phyloP scores from a whole-genome alignment of 1,140 invertebrate genomes.

The Macrocentrus cingulum region DNA sequence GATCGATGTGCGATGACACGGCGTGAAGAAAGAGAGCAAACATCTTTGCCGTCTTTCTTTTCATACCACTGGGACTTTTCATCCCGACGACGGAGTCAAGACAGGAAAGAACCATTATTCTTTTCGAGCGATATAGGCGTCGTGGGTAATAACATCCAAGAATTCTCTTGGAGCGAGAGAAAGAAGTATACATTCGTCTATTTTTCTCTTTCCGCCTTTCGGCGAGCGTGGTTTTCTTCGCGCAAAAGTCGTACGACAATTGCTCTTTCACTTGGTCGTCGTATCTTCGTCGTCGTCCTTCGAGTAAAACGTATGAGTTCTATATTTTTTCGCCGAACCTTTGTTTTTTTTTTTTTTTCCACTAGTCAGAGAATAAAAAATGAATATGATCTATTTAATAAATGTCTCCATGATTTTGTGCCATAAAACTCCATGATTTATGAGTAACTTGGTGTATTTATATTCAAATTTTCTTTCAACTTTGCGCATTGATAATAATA shows the following conservation, averaged over 20 bases:
- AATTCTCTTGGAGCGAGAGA: constrained; percentile 32
- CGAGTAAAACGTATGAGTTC: not conserved
- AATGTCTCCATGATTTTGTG: no score
- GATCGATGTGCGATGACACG: constrained; percentile 30
- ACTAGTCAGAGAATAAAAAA: not conserved
- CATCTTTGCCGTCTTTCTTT: constrained; percentile 17
- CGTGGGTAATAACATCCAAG: constrained; percentile 39
- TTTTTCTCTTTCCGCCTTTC: constrained; percentile 6
- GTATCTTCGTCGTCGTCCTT: constrained; percentile 7
- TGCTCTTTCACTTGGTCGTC: constrained; percentile 19
- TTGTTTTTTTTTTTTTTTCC: not conserved
- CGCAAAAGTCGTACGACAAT: constrained; percentile 14
- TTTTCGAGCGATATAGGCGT: constrained; percentile 37
- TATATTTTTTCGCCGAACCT: not conserved
- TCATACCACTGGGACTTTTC: constrained; percentile 10
- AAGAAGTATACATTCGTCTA: not conserved
- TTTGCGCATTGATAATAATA: no score
- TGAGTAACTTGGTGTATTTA: no score
- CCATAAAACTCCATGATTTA: no score
- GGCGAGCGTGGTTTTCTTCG: constrained; percentile 7
- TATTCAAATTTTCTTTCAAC: no score
- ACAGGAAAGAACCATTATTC: constrained; percentile 46
- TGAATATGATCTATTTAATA: not conserved
- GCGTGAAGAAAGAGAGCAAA: not conserved
- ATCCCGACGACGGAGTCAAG: constrained; percentile 34